Conservation (phyloP, 2,113 vertebrate genomes). For the Stigmatopora argus region DNA sequence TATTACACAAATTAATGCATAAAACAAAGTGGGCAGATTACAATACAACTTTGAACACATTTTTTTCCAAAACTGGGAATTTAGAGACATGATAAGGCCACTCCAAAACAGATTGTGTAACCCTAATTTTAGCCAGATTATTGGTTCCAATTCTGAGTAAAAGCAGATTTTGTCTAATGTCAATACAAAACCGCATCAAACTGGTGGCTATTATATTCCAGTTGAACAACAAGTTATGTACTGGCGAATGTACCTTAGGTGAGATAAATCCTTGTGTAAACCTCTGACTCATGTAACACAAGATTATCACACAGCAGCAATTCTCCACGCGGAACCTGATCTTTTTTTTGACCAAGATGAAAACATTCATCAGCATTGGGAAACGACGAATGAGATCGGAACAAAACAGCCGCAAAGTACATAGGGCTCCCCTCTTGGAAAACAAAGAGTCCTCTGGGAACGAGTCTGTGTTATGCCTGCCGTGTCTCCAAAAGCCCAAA, state of each 20-base stretch:
- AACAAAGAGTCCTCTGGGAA: conserved; percentile 30
- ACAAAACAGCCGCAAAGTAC: conserved; percentile 30
- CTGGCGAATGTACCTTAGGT: not conserved
- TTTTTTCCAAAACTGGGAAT: conserved; percentile 7
- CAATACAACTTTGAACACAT: not conserved
- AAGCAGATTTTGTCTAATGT: not conserved
- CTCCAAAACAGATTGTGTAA: conserved; percentile 41
- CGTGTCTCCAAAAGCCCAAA: conserved; percentile 23
- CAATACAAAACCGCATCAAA: conserved; percentile 7
- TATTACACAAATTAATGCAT: not conserved
- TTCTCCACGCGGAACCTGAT: conserved; percentile 26
- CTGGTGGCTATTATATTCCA: not conserved
- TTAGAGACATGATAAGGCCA: conserved; percentile 31
- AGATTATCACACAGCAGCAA: conserved; percentile 31
- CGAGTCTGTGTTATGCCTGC: conserved; percentile 14
- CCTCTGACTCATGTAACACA: conserved; percentile 3
- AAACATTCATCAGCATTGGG: conserved; percentile 24
- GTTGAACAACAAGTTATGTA: conserved; percentile 12
- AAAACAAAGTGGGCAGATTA: not conserved
- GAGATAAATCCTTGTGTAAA: conserved; percentile 21
- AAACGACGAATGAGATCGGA: not conserved
- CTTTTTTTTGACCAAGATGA: conserved; percentile 36
- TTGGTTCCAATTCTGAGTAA: not conserved
- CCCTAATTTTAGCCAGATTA: conserved; percentile 44
- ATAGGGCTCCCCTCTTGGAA: conserved; percentile 29